phyloP scores from a whole-genome alignment of 1,140 invertebrate species.

The Drosophila sproati region DNA sequence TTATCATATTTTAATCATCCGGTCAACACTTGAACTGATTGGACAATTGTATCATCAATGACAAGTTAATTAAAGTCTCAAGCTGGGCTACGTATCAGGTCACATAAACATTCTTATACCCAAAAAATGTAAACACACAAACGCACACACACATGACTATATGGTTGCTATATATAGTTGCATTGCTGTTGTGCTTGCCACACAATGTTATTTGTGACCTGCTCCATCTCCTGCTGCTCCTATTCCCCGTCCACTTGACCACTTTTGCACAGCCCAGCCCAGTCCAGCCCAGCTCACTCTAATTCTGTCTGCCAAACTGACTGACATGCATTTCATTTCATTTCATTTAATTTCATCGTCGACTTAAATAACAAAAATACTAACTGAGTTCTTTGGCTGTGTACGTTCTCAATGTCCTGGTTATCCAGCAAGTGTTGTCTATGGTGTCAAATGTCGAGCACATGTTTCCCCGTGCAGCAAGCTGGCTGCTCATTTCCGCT shows the following conservation, averaged over 20 bases:
- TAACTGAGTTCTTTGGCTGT: conserved; percentile 25
- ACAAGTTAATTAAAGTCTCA: conserved; percentile 47
- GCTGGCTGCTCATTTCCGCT: conserved; percentile 51
- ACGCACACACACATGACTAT: conserved; percentile 34
- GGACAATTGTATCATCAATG: conserved; percentile 29
- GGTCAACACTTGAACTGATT: conserved; percentile 14
- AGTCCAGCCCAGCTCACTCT: not conserved
- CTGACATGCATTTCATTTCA: conserved; percentile 58
- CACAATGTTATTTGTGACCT: conserved; percentile 26
- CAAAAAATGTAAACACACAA: conserved; percentile 4
- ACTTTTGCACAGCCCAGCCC: too few species aligned
- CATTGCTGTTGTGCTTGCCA: conserved; percentile 32
- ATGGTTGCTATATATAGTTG: conserved; percentile 40
- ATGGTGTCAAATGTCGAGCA: not conserved
- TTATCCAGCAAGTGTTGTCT: not conserved
- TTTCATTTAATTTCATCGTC: not conserved
- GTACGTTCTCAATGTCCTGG: not conserved
- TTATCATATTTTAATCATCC: not conserved
- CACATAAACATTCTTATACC: conserved; percentile 1
- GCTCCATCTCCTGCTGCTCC: not conserved
- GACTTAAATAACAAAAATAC: conserved; percentile 12
- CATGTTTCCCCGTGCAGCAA: conserved; percentile 11
- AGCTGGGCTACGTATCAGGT: conserved; percentile 1
- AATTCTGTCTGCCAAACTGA: conserved; percentile 13
- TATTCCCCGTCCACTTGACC: too few species aligned